Conservation (phyloP, 2,797 vertebrate species). For the Diplodus sargus region DNA sequence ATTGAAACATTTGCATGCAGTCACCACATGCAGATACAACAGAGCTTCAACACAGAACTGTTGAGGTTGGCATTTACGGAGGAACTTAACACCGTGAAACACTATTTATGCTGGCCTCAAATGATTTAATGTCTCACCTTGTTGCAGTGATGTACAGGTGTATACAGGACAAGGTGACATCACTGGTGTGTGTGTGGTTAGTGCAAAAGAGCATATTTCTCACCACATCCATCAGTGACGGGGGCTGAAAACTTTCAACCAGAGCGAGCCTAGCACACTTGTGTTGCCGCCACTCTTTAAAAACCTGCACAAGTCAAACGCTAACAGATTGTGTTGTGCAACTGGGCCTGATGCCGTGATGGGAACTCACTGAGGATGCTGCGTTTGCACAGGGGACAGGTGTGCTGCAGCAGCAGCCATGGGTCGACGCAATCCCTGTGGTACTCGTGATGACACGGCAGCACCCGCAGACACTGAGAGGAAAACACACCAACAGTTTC, state of each 20-base stretch:
- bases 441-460: constrained; percentile 94
- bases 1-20: background rate
- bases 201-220: background rate
- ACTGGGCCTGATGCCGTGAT: background rate
- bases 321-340: background rate
- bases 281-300: background rate
- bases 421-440: constrained; percentile 95
- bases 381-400: constrained; percentile 95
- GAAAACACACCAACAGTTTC: background rate
- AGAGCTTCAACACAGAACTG: background rate
- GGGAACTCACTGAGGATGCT: constrained; percentile 89
- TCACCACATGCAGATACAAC: too few relatives aligned
- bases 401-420: constrained; percentile 94
- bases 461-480: constrained; percentile 91
- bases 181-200: background rate
- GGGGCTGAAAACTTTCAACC: background rate
- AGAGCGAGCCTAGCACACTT: background rate
- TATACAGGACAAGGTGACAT: background rate
- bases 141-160: background rate
- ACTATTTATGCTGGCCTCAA: background rate
- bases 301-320: background rate
- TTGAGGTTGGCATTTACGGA: background rate
- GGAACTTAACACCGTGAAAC: background rate
- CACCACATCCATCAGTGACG: background rate
- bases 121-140: background rate